Evolutionary conservation across 2,113 vertebrate genomes (phyloP), one percentile per base, ranked within the genome.

Genomic region (Macquaria australasica): DNA sequence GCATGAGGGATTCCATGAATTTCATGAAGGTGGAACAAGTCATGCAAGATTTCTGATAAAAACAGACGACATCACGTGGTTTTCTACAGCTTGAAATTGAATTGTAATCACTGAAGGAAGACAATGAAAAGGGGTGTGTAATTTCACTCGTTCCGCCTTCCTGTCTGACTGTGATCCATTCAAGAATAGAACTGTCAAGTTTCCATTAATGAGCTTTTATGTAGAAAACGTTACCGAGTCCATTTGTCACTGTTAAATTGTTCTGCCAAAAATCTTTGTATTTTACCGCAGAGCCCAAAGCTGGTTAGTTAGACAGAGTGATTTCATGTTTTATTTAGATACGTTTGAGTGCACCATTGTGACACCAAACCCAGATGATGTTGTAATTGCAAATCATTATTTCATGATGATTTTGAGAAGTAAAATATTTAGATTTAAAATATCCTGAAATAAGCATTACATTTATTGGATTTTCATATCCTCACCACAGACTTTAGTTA

Each of bases 1-100:
- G 71, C 64, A 79, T 50, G 76, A 51, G 6, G 1, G 56, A 58
- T 1, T 76, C 25, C 23, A 73, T 82, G 74, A 72, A 77, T 84
- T 73, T 81, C 77, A 77, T 53, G 25, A 68, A 25, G 34, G 25
- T 3, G 2, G 31, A 73, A 64, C 50, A 66, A 66, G 63, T 77
- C 77, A 21, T 15, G 71, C 58, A 77, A 31, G 45, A 56, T 21
- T 55, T 77, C 18, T 70, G 66, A 50, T n/a, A 23, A 34, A 9
- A 23, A 31, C 21, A 34, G 4, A 34, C 34, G 0, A 34, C 1
- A 45, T 60, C 21, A 37, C 23, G 2, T 6, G 6, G 39, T 23
- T 43, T 55, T 55, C 34, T 18, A 3, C 63, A 45, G 34, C 14
- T 34, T 14, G 8, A 63, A 41, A 70, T 6, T 56, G 34, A 80